A percentile compares a stretch with the other conserved stretches of the same genome.
Evolutionary conservation across 2,797 vertebrate species (phyloP).

Genomic region (Nasua narica): DNA sequence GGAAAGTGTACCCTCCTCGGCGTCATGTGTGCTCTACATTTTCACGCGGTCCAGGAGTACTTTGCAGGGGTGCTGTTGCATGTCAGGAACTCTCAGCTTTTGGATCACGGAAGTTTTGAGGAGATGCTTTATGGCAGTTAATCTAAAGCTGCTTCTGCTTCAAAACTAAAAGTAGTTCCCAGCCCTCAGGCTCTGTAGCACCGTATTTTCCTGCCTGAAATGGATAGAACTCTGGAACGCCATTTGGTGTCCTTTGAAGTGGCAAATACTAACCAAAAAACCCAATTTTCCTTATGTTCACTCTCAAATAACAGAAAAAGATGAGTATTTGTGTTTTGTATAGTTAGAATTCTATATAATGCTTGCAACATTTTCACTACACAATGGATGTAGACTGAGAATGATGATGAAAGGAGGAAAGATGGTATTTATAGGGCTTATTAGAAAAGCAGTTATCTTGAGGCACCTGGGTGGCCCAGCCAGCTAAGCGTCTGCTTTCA

Average conservation of each 20-base stretch:
- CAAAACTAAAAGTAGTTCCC: background rate
- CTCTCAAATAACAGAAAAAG: background rate
- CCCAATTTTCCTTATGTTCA: background rate
- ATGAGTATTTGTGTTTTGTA: background rate
- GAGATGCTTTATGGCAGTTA: background rate
- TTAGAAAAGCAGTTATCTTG: background rate
- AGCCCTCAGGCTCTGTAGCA: background rate
- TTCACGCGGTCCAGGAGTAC: background rate
- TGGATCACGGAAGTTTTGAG: background rate
- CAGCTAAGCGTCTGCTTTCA: background rate
- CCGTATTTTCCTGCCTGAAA: background rate
- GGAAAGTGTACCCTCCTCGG: rapidly evolving
- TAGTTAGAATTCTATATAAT: background rate
- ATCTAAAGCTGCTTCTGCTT: background rate
- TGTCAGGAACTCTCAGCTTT: background rate
- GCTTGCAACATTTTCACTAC: background rate
- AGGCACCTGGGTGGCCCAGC: background rate
- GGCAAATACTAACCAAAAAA: background rate
- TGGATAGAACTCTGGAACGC: background rate
- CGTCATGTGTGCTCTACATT: background rate
- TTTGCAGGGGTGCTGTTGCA: background rate
- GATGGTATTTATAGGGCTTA: background rate
- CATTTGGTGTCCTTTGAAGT: background rate
- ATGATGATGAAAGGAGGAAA: background rate
- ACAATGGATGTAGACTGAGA: background rate